Base-by-base conservation (phyloP, 2,113 vertebrate genomes). In the Callithrix jacchus region DNA sequence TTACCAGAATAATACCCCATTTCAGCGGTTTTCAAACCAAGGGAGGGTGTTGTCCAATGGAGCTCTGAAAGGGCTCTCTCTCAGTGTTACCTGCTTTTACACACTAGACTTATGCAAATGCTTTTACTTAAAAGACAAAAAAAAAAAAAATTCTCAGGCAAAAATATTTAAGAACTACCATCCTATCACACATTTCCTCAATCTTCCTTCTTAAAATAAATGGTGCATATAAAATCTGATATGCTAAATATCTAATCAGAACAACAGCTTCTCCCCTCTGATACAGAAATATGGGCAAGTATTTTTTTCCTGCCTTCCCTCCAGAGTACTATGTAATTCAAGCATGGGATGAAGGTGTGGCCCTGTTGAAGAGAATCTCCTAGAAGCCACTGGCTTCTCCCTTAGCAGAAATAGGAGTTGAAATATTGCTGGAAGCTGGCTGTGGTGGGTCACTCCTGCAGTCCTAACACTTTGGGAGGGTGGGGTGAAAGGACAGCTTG, bases 121-220 rank as follows among this genome's bases (percentile, higher is more conserved):
- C 73, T 87, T 81, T 52, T 64, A 80, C 49, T 18, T 61, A 71
- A 81, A 52, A 64, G 87, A 95, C 35, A 73, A 80, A 40, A 74
- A 42, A 73, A 80, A 64, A 80, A 40, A 74, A 74, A 80, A 64
- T 64, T 79, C 61, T 71, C 61, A 71, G 35, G 18, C 32, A 79
- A 61, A 77, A 86, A 71, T 71, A 52, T 80, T 58, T 11, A 86
- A 73, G 13, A 73, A 27, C 52, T 71, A 64, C 6, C 20, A 87
- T 42, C 64, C 74, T 73, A 64, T 25, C 16, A 4, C 45, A 37
- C 17, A 45, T 52, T 81, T 73, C 54, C 47, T 74, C n/a, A 45
- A 45, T n/a, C 45, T 89, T 74, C 30, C 84, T 81, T 94, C 71
- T 64, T 80, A 58, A 77, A 37, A 91, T 35, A 40, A 8, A 18